phyloP scores from a whole-genome alignment of 30 jellyfish, hydroid and myxozoan genomes.

The Pelagia noctiluca region DNA sequence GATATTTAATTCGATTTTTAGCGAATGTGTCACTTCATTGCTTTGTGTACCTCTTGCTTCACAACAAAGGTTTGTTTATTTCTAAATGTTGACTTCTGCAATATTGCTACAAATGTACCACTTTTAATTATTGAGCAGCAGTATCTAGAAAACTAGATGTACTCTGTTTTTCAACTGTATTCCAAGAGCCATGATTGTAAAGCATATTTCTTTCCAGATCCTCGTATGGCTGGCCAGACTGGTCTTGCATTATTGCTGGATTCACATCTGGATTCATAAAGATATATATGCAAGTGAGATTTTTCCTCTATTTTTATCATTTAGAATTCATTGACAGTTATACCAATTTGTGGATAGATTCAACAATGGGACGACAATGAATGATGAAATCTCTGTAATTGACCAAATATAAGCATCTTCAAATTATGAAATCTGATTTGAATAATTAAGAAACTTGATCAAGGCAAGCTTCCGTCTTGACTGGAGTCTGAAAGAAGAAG shows the following conservation, averaged over 20 bases:
- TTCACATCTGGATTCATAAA: slow-evolving; percentile 87
- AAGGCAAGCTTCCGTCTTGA: too few relatives aligned
- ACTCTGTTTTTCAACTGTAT: not conserved
- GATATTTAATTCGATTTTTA: slow-evolving; percentile 24
- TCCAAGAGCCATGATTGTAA: not conserved
- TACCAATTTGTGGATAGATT: too few relatives aligned
- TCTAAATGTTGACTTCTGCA: not conserved
- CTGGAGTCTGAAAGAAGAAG: too few relatives aligned
- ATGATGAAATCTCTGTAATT: too few relatives aligned
- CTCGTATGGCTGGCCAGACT: slow-evolving; percentile 93
- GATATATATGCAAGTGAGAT: slow-evolving; percentile 72
- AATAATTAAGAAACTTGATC: too few relatives aligned
- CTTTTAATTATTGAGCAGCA: not conserved
- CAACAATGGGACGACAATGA: too few relatives aligned
- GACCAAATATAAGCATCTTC: too few relatives aligned
- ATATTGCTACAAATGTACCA: not conserved
- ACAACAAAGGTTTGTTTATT: slow-evolving; percentile 78
- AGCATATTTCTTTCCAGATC: slow-evolving; percentile 55
- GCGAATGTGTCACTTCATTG: slow-evolving; percentile 77
- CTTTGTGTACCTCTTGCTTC: slow-evolving; percentile 92
- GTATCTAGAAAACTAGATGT: not conserved
- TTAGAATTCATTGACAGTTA: too few relatives aligned
- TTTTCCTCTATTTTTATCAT: not conserved
- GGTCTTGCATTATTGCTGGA: slow-evolving; percentile 95
- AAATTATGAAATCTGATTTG: too few relatives aligned